Percentiles rank a stretch among this genome's conserved stretches.
These are phyloP conservation scores for Chaetodon trifasciatus DNA, from an alignment of 2,797 vertebrate species.

Conservation along the genomic window DNA sequence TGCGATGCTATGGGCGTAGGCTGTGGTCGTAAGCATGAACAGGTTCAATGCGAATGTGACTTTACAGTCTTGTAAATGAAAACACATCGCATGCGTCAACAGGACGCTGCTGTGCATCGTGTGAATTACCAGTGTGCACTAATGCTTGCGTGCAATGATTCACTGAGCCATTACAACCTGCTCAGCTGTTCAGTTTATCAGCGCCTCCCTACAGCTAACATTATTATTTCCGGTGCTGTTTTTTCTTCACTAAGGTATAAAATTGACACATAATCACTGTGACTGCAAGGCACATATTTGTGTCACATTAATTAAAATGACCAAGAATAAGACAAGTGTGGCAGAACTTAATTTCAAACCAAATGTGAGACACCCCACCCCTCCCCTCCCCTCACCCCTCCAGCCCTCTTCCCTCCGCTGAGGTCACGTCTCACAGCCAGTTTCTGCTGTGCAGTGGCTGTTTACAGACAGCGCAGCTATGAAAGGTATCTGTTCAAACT, in stretches of 20 bases:
- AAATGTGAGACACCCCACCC: not conserved
- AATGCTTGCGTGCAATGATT: conserved; percentile 30
- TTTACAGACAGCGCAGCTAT: not conserved
- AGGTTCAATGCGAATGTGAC: conserved; percentile 34
- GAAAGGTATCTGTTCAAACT: conserved; percentile 33
- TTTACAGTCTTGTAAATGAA: conserved; percentile 42
- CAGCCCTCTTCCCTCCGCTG: not conserved
- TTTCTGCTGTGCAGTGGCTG: conserved; percentile 42
- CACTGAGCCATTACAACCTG: conserved; percentile 24
- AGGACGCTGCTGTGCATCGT: conserved; percentile 9
- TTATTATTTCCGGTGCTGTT: conserved; percentile 24
- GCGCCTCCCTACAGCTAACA: conserved; percentile 1
- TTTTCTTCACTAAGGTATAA: conserved; percentile 14
- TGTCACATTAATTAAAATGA: conserved; percentile 24
- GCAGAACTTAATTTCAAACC: conserved; percentile 30
- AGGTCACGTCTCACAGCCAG: conserved; percentile 55
- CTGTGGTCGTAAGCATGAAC: not conserved
- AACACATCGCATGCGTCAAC: conserved; percentile 30
- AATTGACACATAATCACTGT: conserved; percentile 5
- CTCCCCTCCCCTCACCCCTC: not conserved
- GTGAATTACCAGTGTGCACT: conserved; percentile 18
- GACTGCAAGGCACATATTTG: conserved; percentile 32
- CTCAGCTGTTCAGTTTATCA: conserved; percentile 28
- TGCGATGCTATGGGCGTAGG: not conserved
- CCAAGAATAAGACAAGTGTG: conserved; percentile 25